Conservation (phyloP, 2,113 vertebrate genomes). For the Anseranas semipalmata region DNA sequence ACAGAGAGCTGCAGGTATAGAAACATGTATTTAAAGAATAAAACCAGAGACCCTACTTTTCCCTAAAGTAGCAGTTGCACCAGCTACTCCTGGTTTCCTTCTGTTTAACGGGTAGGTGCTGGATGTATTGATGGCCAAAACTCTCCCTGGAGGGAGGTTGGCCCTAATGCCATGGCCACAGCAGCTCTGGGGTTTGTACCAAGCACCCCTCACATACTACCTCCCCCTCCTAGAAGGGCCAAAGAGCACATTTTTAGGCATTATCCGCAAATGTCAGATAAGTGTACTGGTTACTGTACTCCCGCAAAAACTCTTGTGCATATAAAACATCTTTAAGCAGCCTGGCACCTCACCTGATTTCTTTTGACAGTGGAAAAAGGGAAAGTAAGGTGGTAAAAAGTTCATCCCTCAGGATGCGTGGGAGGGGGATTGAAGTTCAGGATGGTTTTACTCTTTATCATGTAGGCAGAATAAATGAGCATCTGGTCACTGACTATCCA, state of each 20-base stretch:
- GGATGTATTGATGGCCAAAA: neutral
- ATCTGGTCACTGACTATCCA: neutral
- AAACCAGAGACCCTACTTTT: neutral
- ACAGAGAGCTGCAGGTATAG: neutral
- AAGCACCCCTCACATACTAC: neutral
- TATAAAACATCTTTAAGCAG: neutral
- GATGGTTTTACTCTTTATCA: neutral
- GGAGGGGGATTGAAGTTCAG: neutral
- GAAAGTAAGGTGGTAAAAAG: neutral
- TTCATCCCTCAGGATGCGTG: neutral
- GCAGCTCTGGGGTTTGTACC: neutral
- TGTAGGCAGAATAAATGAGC: neutral
- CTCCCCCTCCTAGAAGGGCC: neutral
- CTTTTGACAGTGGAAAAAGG: neutral
- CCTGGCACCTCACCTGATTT: neutral
- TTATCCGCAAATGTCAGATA: neutral
- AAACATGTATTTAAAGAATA: neutral
- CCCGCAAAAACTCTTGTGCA: neutral
- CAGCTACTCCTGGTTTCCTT: neutral
- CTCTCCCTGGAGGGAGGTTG: neutral
- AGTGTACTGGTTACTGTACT: neutral
- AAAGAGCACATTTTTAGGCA: neutral
- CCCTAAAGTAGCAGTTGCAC: neutral
- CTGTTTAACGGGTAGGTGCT: rapidly evolving
- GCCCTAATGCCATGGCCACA: rapidly evolving